These are phyloP conservation scores for Gila orcuttii DNA, from an alignment of 2,113 vertebrate species.

Conservation along the genomic window DNA sequence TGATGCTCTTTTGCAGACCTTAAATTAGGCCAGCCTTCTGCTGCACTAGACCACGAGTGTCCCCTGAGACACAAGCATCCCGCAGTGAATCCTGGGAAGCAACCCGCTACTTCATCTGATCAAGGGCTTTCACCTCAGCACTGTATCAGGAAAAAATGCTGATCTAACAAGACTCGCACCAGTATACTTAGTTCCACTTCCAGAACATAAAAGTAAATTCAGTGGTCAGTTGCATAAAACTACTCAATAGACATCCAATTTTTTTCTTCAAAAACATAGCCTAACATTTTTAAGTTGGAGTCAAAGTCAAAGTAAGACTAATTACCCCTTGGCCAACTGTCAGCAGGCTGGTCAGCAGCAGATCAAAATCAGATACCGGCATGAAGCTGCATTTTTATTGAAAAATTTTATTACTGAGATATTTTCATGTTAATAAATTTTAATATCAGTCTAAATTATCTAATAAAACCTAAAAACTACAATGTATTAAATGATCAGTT, in stretches of 20 bases:
- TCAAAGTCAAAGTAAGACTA: no score
- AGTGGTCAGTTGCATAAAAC: not conserved
- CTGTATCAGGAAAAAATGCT: slow-evolving; percentile 42
- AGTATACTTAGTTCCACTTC: not conserved
- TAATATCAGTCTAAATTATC: not conserved
- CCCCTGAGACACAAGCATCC: slow-evolving; percentile 43
- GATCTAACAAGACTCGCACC: slow-evolving; percentile 21
- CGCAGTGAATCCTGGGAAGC: slow-evolving; percentile 31
- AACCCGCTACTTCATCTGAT: slow-evolving; percentile 27
- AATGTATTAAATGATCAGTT: not conserved
- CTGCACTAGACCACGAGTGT: slow-evolving; percentile 8
- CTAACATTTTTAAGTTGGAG: no score
- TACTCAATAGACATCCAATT: not conserved
- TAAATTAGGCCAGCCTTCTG: slow-evolving; percentile 37
- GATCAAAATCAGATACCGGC: no score
- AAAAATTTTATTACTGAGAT: no score
- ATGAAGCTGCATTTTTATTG: no score
- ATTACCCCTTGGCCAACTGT: no score
- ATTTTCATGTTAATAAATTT: no score
- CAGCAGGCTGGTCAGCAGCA: no score
- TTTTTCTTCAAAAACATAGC: no score
- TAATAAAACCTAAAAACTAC: no score
- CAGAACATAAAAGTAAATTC: not conserved
- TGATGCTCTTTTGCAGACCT: slow-evolving; percentile 13
- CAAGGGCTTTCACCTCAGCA: slow-evolving; percentile 39